Percentiles rank a stretch among this genome's conserved stretches.
phyloP scores from a whole-genome alignment of 2,113 vertebrate species.

The Nerophis ophidion region DNA sequence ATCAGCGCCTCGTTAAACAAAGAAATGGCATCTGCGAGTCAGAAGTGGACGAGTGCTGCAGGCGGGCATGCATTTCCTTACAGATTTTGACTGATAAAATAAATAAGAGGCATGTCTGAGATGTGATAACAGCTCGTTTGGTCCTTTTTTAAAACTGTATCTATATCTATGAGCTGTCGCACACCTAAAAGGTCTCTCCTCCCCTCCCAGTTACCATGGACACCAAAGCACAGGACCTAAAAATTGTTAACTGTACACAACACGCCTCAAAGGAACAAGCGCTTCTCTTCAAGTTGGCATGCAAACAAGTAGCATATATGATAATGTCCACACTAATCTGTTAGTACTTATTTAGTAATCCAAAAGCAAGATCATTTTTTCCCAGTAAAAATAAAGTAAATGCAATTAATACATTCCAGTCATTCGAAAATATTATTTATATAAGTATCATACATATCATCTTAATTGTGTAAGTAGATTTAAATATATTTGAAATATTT shows the following conservation, averaged over 20 bases:
- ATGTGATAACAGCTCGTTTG: conserved; percentile 12
- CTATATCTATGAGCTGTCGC: conserved; percentile 15
- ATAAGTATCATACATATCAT: no score
- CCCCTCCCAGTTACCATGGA: conserved; percentile 69
- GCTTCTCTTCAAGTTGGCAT: not conserved
- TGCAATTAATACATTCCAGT: no score
- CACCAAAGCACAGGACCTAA: conserved; percentile 57
- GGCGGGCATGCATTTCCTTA: conserved; percentile 4
- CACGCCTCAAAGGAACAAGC: conserved; percentile 31
- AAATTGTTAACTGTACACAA: conserved; percentile 37
- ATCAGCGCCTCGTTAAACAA: conserved; percentile 57
- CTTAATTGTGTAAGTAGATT: no score
- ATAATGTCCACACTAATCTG: not conserved
- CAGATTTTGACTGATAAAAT: conserved; percentile 30
- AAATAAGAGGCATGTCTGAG: conserved; percentile 23
- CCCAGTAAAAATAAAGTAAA: no score
- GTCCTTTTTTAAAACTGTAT: not conserved
- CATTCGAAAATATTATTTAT: no score
- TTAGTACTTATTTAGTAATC: no score
- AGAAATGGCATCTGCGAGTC: conserved; percentile 49
- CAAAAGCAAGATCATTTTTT: no score
- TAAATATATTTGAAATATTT: no score
- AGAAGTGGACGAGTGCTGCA: conserved; percentile 35
- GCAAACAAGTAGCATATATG: not conserved
- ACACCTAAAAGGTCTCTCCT: conserved; percentile 49